phyloP scores from a whole-genome alignment of 1,140 invertebrate species.

The Drosophila saltans region DNA sequence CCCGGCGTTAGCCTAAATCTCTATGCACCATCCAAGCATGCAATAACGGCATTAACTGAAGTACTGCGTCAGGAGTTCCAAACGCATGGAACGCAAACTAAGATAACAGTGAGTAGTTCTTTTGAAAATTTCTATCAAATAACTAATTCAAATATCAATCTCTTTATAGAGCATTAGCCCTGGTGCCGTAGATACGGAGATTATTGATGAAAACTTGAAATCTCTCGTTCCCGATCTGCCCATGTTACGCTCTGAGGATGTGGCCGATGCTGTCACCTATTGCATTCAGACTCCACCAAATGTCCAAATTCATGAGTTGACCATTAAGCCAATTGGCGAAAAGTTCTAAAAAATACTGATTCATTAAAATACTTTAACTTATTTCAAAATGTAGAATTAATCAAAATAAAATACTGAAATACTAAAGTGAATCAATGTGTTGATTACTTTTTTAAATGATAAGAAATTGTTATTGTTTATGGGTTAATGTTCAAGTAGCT shows the following conservation, averaged over 20 bases:
- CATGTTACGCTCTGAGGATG: conserved; percentile 83
- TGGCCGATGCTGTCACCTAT: conserved; percentile 86
- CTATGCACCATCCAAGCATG: conserved; percentile 89
- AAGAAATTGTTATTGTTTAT: no score
- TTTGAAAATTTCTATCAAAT: neutral
- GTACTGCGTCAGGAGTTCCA: conserved; percentile 87
- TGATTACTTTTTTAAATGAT: no score
- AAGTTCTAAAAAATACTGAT: conserved; percentile 36
- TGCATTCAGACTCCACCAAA: conserved; percentile 83
- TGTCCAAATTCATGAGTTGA: conserved; percentile 78
- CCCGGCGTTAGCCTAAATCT: conserved; percentile 77
- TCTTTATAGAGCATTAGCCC: conserved; percentile 85
- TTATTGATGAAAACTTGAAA: neutral
- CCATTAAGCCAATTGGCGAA: conserved; percentile 74
- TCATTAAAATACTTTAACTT: no score
- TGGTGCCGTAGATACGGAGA: conserved; percentile 56
- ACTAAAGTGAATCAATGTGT: no score
- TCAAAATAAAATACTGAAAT: no score
- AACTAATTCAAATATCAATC: neutral
- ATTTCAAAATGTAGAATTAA: neutral
- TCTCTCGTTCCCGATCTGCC: neutral
- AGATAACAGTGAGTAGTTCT: conserved; percentile 84
- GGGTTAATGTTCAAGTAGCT: no score
- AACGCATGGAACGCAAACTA: conserved; percentile 85
- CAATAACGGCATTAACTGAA: conserved; percentile 87